These are phyloP conservation scores for Aphis gossypii DNA, from an alignment of 1,140 invertebrate species.

Conservation along the genomic window DNA sequence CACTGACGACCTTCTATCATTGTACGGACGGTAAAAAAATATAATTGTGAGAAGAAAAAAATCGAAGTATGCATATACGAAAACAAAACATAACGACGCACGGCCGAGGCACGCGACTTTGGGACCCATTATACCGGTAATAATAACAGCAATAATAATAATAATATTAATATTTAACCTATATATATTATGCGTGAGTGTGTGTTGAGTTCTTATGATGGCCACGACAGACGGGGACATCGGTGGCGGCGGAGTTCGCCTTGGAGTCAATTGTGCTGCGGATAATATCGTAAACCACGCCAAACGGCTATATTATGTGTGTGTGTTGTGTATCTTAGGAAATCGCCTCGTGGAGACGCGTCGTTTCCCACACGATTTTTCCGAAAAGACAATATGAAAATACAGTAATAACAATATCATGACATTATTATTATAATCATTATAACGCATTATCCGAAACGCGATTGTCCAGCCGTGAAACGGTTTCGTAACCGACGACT, in stretches of 20 bases:
- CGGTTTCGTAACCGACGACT: slow-evolving; percentile 24
- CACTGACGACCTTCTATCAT: not conserved
- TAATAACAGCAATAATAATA: not conserved
- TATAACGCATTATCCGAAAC: slow-evolving; percentile 40
- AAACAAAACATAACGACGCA: not conserved
- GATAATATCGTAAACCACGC: not conserved
- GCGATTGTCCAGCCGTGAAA: slow-evolving; percentile 48
- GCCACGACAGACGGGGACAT: not conserved
- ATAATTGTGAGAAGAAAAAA: not conserved
- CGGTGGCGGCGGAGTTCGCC: not conserved
- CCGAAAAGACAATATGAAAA: slow-evolving; percentile 47
- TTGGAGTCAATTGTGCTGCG: not conserved
- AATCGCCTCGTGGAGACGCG: not conserved
- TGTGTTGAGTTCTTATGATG: not conserved
- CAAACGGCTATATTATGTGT: not conserved
- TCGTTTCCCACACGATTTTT: slow-evolving; percentile 37
- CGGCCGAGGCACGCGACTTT: slow-evolving; percentile 6
- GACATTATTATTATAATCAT: not conserved
- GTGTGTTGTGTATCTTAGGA: not conserved
- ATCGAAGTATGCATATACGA: not conserved
- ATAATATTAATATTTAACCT: slow-evolving; percentile 19
- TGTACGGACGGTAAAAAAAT: not conserved
- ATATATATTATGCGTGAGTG: not conserved
- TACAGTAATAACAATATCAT: slow-evolving; percentile 20
- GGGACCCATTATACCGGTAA: not conserved